Evolutionary conservation across 2,113 vertebrate species (phyloP).

Genomic region (Dromaius novaehollandiae): DNA sequence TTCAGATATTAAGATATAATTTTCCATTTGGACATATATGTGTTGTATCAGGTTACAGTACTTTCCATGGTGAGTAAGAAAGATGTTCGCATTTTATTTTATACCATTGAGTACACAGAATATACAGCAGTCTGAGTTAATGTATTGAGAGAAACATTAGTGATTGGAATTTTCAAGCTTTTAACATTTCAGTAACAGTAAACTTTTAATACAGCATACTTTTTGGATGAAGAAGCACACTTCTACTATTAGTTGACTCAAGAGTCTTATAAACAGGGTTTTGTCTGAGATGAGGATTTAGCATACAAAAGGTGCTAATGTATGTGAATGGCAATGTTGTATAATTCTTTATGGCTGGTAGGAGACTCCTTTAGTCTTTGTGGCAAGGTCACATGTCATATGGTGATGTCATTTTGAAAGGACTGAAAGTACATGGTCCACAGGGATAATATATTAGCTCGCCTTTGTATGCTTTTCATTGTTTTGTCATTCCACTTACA

Average conservation of each 20-base stretch:
- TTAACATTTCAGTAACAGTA: background rate
- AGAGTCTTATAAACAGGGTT: background rate
- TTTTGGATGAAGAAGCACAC: background rate
- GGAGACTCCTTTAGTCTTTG: slow-evolving; percentile 2
- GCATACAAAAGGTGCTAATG: background rate
- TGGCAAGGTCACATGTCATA: slow-evolving; percentile 5
- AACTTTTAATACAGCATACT: background rate
- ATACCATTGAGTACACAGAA: background rate
- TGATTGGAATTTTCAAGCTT: background rate
- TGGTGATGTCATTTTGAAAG: slow-evolving; percentile 34
- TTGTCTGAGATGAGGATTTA: background rate
- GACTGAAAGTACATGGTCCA: background rate
- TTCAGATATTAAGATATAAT: background rate
- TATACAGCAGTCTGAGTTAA: background rate
- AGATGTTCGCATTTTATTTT: background rate
- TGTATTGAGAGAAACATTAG: background rate
- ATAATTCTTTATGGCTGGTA: slow-evolving; percentile 7
- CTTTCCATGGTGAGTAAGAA: background rate
- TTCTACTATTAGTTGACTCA: background rate
- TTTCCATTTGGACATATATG: background rate
- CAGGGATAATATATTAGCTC: background rate
- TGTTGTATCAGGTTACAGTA: background rate
- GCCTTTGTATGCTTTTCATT: background rate
- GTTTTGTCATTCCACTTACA: background rate
- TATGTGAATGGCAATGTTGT: background rate